These are phyloP conservation scores for Mus spicilegus DNA, from an alignment of 2,113 vertebrate species.

Conservation along the genomic window DNA sequence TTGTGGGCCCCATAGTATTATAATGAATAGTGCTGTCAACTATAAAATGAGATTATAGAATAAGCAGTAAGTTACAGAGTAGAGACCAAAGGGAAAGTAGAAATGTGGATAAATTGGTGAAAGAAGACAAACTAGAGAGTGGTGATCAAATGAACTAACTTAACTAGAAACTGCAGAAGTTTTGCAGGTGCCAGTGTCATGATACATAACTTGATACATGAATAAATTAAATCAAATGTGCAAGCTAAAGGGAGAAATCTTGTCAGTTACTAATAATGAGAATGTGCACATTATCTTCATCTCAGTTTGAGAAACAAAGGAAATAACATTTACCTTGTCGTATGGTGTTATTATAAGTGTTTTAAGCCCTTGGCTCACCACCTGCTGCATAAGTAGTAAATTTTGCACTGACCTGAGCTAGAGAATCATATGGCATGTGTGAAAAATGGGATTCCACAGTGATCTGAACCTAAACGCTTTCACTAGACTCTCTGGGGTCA, in stretches of 20 bases:
- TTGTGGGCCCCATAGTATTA: neutral
- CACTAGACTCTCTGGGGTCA: neutral
- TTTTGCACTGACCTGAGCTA: neutral
- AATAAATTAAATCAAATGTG: neutral
- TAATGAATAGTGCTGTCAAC: neutral
- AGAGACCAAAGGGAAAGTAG: neutral
- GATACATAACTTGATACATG: neutral
- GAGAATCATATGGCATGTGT: neutral
- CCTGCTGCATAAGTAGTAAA: neutral
- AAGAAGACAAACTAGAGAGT: neutral
- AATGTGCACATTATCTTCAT: neutral
- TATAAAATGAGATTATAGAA: neutral
- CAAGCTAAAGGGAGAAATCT: neutral
- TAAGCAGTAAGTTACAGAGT: neutral
- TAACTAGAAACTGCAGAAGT: neutral
- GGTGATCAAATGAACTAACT: neutral
- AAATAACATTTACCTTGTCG: neutral
- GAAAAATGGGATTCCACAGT: neutral
- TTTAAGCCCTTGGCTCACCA: neutral
- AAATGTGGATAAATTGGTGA: neutral
- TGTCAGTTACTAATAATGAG: neutral
- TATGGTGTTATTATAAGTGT: neutral
- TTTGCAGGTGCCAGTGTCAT: neutral
- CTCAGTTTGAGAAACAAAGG: slow-evolving; percentile 20
- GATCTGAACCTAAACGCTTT: neutral